Percentiles rank a stretch among this genome's conserved stretches.
Evolutionary conservation across 1,140 invertebrate species (phyloP).

Genomic region (Ridgeia piscesae): DNA sequence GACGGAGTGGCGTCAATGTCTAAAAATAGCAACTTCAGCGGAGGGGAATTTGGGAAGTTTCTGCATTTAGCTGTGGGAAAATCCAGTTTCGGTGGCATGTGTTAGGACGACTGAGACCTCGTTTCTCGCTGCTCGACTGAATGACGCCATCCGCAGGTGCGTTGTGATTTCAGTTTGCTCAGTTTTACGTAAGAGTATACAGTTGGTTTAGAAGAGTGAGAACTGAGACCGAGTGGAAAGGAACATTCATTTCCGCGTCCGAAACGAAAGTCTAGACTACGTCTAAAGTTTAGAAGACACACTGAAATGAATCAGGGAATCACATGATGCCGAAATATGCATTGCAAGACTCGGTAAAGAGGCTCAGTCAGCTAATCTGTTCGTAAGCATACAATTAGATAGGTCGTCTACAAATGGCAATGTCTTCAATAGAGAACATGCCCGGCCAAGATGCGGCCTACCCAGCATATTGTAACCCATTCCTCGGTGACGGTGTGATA

Average conservation of each 20-base stretch:
- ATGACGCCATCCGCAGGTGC: not conserved
- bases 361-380: not conserved
- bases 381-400: not conserved
- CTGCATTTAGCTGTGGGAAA: not conserved
- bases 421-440: not conserved
- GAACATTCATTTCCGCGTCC: not conserved
- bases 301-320: not conserved
- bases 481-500: not conserved
- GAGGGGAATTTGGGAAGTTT: not conserved
- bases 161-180: not conserved
- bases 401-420: not conserved
- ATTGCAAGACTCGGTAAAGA: not conserved
- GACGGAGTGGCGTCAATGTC: not conserved
- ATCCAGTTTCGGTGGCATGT: not conserved
- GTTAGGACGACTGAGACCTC: not conserved
- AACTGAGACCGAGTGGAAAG: too few species aligned
- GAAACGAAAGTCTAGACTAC: not conserved
- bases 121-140: not conserved
- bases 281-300: not conserved
- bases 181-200: not conserved
- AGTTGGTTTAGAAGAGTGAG: not conserved
- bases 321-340: not conserved
- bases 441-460: too few species aligned
- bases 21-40: not conserved
- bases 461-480: too few species aligned